Conservation (phyloP, 2,888 invertebrate species). For the Cylindroiulus punctatus region DNA sequence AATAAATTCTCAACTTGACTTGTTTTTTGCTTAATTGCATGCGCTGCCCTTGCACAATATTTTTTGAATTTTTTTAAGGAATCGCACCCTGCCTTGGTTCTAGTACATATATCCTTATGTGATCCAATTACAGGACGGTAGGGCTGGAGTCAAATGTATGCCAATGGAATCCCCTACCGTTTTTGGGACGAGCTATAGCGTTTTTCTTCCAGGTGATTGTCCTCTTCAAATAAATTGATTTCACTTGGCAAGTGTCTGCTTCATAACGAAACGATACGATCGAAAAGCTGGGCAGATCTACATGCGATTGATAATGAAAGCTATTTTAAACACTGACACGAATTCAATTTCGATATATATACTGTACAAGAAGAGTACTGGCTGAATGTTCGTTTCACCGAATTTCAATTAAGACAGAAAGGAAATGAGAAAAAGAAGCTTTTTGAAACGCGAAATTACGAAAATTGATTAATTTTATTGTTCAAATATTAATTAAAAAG, state of each 20-base stretch:
- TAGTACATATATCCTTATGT: slow-evolving; percentile 13
- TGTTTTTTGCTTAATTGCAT: neutral
- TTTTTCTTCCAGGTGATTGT: neutral
- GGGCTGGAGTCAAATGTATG: slow-evolving; percentile 21
- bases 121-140: slow-evolving; percentile 36
- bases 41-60: neutral
- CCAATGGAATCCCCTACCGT: slow-evolving; percentile 2
- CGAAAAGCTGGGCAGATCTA: slow-evolving; percentile 26
- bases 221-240: slow-evolving; percentile 39
- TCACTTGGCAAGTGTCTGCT: slow-evolving; percentile 1
- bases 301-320: slow-evolving; percentile 5
- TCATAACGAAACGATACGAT: slow-evolving; percentile 19
- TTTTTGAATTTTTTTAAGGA: neutral
- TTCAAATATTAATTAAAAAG: neutral
- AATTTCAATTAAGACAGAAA: neutral
- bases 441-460: neutral
- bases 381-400: neutral
- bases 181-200: slow-evolving; percentile 14
- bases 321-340: neutral
- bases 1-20: neutral
- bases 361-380: neutral
- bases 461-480: neutral
- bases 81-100: slow-evolving; percentile 22
- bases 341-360: slow-evolving; percentile 28
- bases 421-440: slow-evolving; percentile 11